Base-by-base conservation (phyloP, 2,888 invertebrate genomes). In the Sphaeridia pumilis region DNA sequence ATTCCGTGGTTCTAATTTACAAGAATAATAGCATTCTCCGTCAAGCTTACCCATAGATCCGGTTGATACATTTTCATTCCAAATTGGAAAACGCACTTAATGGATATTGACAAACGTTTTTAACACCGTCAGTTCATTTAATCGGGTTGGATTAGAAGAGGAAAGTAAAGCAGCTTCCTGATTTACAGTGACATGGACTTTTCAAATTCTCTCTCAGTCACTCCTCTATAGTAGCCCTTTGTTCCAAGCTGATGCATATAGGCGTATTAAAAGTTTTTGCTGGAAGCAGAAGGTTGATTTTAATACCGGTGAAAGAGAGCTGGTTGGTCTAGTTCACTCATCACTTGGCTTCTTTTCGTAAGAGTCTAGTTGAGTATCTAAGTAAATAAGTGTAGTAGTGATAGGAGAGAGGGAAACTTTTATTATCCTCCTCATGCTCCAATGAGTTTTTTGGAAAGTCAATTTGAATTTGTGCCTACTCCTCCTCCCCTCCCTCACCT, bases 71-170 rank as follows among this genome's bases (percentile, higher is more conserved):
- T n/a, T 38, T 31, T 31, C 7, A 20, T 17, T 17, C 20, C 12
- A 20, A 38, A 38, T 38, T 38, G 38, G 38, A 17, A 38, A 38
- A 38, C 5, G 52, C 27, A 27, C 46, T 49, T 56, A 53, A 56
- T 56, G 54, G 51, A 57, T 54, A 57, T 54, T 54, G 54, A 57
- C 56, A 57, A 57, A 54, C 51, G 49, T 50, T 57, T 57, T 57
- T 54, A 38, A 50, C 56, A 54, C 56, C 49, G 46, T 47, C 47
- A 51, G 56, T 47, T 46, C 49, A 51, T 57, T 57, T 57, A 53
- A 57, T 57, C 56, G 50, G 46, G 35, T 34, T 41, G 49, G 49
- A 49, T 57, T 54, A 57, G 49, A 57, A 46, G 41, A 46, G 41
- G 21, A 34, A 45, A 43, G 44, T 54, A 51, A 52, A 52, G n/a